Evolutionary conservation across 2,888 invertebrate species (phyloP).

Genomic region (Toxonevra muliebris): DNA sequence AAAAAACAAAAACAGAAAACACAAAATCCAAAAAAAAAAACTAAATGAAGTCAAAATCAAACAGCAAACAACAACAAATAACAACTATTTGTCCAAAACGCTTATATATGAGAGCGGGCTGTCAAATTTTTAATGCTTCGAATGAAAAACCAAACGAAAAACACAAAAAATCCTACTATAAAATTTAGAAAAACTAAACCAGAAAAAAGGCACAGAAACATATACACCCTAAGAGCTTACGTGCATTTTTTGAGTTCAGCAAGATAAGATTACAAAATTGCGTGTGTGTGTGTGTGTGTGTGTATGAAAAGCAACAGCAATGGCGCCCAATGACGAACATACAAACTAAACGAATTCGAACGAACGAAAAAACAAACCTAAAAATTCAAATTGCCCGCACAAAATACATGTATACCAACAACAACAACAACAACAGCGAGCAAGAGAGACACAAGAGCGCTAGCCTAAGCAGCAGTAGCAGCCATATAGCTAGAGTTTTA

Average conservation of each 20-base stretch:
- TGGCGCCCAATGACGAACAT: not conserved
- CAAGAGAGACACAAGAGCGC: no score
- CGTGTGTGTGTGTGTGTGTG: not conserved
- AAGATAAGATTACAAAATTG: slow-evolving; percentile 44
- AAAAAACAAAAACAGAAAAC: not conserved
- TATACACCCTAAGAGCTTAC: not conserved
- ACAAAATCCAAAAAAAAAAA: not conserved
- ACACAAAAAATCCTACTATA: not conserved
- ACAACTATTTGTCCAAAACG: not conserved
- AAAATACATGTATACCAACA: not conserved
- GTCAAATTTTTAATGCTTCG: slow-evolving; percentile 29
- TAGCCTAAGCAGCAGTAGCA: no score
- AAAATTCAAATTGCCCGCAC: slow-evolving; percentile 3
- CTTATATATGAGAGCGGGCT: slow-evolving; percentile 2
- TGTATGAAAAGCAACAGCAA: no score
- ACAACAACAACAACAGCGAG: not conserved
- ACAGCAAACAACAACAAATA: slow-evolving; percentile 2
- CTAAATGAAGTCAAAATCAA: not conserved
- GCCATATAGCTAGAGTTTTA: no score
- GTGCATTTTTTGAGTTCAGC: slow-evolving; percentile 13
- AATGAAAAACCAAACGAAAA: not conserved
- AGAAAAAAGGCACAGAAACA: no score
- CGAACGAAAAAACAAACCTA: slow-evolving; percentile 9
- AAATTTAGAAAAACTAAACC: no score
- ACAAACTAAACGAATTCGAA: not conserved